phyloP scores from a whole-genome alignment of 2,888 invertebrate genomes.

The Chymomyza fuscimana region DNA sequence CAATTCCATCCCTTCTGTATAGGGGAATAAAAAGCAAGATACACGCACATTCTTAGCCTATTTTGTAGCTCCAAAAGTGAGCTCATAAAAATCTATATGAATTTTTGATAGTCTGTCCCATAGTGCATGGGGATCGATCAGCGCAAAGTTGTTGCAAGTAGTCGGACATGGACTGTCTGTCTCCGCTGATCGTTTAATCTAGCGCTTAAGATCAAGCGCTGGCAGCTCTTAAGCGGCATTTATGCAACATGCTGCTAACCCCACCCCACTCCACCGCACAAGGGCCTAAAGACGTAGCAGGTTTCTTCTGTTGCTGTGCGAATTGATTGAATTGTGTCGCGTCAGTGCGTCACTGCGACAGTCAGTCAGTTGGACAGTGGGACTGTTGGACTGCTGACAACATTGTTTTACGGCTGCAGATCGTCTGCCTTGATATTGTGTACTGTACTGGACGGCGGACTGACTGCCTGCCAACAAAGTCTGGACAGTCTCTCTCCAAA shows the following conservation, averaged over 20 bases:
- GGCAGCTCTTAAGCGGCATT: neutral
- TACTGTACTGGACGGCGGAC: no score
- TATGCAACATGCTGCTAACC: neutral
- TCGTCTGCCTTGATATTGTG: slow-evolving; percentile 10
- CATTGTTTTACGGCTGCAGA: slow-evolving; percentile 36
- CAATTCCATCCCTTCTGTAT: no score
- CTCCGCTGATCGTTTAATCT: slow-evolving; percentile 76
- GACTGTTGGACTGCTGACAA: slow-evolving; percentile 21
- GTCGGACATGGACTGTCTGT: slow-evolving; percentile 43
- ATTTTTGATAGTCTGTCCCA: neutral
- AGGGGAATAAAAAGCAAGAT: no score
- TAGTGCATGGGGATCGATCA: neutral
- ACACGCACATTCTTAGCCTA: no score
- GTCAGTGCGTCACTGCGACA: slow-evolving; percentile 10
- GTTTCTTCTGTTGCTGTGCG: slow-evolving; percentile 29
- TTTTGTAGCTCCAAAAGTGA: no score
- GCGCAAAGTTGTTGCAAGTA: slow-evolving; percentile 1
- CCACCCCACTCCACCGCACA: neutral
- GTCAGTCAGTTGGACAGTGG: slow-evolving; percentile 1
- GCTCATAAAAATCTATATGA: no score
- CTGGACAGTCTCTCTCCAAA: neutral
- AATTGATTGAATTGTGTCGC: slow-evolving; percentile 77
- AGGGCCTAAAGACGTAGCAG: slow-evolving; percentile 50
- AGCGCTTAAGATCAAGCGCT: slow-evolving; percentile 71
- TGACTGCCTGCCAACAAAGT: neutral